Base-by-base conservation (phyloP, 2,797 vertebrate species). In the Falco naumanni region DNA sequence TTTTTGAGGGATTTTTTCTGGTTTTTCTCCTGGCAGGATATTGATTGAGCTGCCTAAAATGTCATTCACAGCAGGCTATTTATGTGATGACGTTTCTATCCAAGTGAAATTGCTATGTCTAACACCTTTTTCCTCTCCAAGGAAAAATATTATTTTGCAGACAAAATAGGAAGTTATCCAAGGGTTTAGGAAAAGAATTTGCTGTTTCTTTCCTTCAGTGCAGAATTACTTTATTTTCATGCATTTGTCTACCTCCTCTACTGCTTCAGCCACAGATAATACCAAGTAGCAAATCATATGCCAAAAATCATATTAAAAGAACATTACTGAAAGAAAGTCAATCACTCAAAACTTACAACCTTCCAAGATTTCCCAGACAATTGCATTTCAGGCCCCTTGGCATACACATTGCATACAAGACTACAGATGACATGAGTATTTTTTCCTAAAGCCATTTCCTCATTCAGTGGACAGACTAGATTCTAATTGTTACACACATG, bases 31-130 rank as follows among this genome's bases (percentile, higher is more conserved):
- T 61, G 56, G 90, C 95, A 97, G 96, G 95, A 97, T 98, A 98
- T 98, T 98, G 98, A 98, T 98, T 98, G 97, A 98, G 89, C 96
- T 96, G 90, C 94, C 96, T 96, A 97, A 98, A 98, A 97, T 98
- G 97, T 98, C 97, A 98, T 95, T 97, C 97, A 97, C 97, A 97
- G 97, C 93, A 95, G 84, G 94, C 89, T 96, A 89, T 97, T 85
- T 91, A 97, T 96, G 18, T 92, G 90, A 82, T 74, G 69, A 86
- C 26, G 28, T 83, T 84, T 90, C 78, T 66, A 80, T 84, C 70
- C 76, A 84, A 75, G 69, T 60, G 53, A 97, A 96, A 95, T 77
- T 86, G 76, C 76, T 92, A 77, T 61, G 47, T 87, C 81, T 93
- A 93, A 97, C 76, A 84, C 53, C 70, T 87, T 95, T 83, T 87